Percentiles rank a stretch among this genome's conserved stretches.
These are phyloP conservation scores for Ceyx margarethae DNA, from an alignment of 2,113 vertebrate species.

Conservation along the genomic window DNA sequence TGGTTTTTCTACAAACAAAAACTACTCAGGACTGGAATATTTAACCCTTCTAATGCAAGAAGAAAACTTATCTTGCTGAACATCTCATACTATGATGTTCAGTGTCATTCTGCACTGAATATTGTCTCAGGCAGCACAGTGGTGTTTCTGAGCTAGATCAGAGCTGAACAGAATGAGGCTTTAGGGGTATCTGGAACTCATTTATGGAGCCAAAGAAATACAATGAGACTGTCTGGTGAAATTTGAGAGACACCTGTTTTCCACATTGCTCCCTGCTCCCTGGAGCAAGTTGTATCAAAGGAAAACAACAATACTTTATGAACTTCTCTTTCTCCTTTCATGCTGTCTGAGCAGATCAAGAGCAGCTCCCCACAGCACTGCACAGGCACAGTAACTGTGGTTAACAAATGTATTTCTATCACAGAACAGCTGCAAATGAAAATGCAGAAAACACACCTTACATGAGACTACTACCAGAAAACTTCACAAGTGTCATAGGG, in stretches of 20 bases:
- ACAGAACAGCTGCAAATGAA: background rate
- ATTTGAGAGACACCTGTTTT: slow-evolving; percentile 54
- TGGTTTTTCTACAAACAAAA: background rate
- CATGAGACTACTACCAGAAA: background rate
- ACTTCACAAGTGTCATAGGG: background rate
- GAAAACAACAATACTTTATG: slow-evolving; percentile 33
- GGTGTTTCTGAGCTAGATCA: background rate
- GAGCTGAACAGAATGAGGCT: background rate
- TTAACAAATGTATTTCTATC: background rate
- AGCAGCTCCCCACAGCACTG: slow-evolving; percentile 7
- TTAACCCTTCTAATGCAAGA: background rate
- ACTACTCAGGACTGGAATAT: background rate
- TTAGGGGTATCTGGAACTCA: slow-evolving; percentile 16
- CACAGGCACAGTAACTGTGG: background rate
- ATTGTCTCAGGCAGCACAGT: background rate
- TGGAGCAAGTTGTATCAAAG: slow-evolving; percentile 58
- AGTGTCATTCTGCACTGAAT: background rate
- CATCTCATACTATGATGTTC: background rate
- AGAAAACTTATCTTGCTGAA: background rate
- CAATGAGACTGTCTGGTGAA: slow-evolving; percentile 4
- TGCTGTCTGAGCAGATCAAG: slow-evolving; percentile 32
- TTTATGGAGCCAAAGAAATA: background rate
- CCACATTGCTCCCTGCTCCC: slow-evolving; percentile 52
- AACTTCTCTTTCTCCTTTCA: slow-evolving; percentile 50
- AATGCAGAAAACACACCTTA: background rate